Percentiles rank a stretch among this genome's conserved stretches.
Evolutionary conservation across 1,140 invertebrate genomes (phyloP).

Genomic region (Drosophila novamexicana): DNA sequence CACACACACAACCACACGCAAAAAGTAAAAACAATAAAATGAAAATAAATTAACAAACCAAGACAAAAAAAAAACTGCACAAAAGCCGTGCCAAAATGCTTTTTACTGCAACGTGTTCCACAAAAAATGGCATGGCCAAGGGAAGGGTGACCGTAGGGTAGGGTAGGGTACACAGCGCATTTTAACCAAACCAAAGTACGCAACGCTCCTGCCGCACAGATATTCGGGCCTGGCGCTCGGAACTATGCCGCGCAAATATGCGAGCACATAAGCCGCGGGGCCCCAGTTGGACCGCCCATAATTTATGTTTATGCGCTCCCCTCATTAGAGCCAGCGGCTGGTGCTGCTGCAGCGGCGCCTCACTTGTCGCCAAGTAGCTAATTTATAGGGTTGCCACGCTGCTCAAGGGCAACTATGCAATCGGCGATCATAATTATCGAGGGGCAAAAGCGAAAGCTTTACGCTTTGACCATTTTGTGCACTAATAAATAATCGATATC

Average conservation of each 20-base stretch:
- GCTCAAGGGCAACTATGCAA: constrained; percentile 46
- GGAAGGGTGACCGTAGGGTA: not conserved
- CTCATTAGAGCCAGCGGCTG: constrained; percentile 37
- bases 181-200: constrained; percentile 46
- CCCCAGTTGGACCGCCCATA: constrained; percentile 25
- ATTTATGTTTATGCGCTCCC: constrained; percentile 74
- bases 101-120: constrained; percentile 65
- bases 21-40: constrained; percentile 64
- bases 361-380: constrained; percentile 43
- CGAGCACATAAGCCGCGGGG: constrained; percentile 21
- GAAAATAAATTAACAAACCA: constrained; percentile 51
- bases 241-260: constrained; percentile 78
- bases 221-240: constrained; percentile 49
- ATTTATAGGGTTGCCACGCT: constrained; percentile 59
- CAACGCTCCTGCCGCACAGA: constrained; percentile 33
- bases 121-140: constrained; percentile 13
- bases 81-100: constrained; percentile 67
- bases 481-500: not conserved
- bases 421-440: constrained; percentile 9
- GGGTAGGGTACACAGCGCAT: not conserved
- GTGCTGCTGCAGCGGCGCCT: constrained; percentile 18
- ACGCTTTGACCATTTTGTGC: not conserved
- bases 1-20: constrained; percentile 17
- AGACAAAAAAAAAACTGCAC: constrained; percentile 27
- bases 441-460: not conserved